Evolutionary conservation across 2,113 vertebrate species (phyloP).

Genomic region (Hyla sarda): DNA sequence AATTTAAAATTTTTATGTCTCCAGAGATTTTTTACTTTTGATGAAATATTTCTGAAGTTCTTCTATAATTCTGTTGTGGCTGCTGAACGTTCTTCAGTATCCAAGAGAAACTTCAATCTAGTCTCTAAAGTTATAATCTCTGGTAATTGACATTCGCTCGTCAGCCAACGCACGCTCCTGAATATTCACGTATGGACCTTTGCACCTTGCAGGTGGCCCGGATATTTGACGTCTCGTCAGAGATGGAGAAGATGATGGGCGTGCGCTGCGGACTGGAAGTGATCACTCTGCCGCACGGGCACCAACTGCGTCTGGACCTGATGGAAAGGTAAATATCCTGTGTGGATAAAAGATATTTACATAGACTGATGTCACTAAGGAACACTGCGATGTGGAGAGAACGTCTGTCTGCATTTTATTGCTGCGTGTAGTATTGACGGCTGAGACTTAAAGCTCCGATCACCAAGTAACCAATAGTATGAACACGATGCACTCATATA

Average conservation of each 20-base stretch:
- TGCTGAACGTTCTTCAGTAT: background rate
- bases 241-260: slow-evolving; percentile 86
- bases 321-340: slow-evolving; percentile 85
- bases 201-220: slow-evolving; percentile 82
- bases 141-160: too few species aligned
- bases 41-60: too few species aligned
- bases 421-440: too few species aligned
- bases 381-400: too few species aligned
- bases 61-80: too few species aligned
- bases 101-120: background rate
- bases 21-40: too few species aligned
- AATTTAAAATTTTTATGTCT: too few species aligned
- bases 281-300: slow-evolving; percentile 89
- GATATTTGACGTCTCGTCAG: slow-evolving; percentile 86
- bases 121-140: background rate
- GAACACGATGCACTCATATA: too few species aligned
- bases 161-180: slow-evolving; percentile 47
- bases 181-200: slow-evolving; percentile 17
- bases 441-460: too few species aligned
- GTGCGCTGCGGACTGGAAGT: slow-evolving; percentile 91
- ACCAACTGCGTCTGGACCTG: slow-evolving; percentile 90
- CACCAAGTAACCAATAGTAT: too few species aligned
- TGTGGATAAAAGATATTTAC: background rate
- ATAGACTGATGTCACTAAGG: background rate
- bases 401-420: too few species aligned